phyloP scores from a whole-genome alignment of 2,797 vertebrate genomes.

The Leptatherina wallacei region DNA sequence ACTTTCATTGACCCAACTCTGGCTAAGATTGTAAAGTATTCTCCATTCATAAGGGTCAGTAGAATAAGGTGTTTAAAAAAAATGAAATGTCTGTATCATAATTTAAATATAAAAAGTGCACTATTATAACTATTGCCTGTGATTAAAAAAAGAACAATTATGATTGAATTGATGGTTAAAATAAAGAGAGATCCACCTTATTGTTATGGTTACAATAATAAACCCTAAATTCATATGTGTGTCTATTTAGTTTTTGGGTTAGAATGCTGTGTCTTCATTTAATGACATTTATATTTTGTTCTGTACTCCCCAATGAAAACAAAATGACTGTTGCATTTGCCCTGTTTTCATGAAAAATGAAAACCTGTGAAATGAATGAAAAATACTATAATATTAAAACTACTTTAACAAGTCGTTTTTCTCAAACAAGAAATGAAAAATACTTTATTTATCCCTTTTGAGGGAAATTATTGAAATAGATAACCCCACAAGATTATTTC shows the following conservation, averaged over 20 bases:
- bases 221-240: conserved; percentile 80
- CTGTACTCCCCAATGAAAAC: no score
- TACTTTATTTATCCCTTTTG: no score
- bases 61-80: conserved; percentile 83
- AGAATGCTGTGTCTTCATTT: conserved; percentile 19
- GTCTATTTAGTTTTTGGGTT: conserved; percentile 62
- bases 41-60: conserved; percentile 83
- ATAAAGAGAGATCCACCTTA: conserved; percentile 84
- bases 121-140: conserved; percentile 88
- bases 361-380: no score
- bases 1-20: conserved; percentile 80
- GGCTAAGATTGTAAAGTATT: conserved; percentile 87
- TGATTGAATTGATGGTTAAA: conserved; percentile 85
- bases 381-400: no score
- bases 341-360: no score
- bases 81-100: conserved; percentile 86
- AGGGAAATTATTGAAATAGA: no score
- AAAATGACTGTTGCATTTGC: no score
- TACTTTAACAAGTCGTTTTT: no score
- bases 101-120: conserved; percentile 88
- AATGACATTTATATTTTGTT: not conserved
- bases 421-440: no score
- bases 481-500: no score
- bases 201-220: conserved; percentile 86
- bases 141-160: conserved; percentile 81